These are phyloP conservation scores for Cyanoliseus patagonus DNA, from an alignment of 2,113 vertebrate species.

Conservation along the genomic window DNA sequence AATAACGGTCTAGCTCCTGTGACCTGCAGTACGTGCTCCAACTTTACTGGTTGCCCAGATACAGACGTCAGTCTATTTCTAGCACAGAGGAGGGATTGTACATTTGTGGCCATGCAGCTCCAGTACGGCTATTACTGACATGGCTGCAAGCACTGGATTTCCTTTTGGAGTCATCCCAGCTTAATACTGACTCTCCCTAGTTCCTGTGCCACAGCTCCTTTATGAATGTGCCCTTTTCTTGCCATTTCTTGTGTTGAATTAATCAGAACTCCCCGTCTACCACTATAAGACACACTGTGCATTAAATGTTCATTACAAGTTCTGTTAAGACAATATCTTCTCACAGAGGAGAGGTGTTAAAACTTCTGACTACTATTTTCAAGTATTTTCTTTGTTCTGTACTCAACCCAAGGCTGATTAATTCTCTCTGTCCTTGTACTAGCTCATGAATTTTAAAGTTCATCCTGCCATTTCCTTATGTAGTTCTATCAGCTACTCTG, in stretches of 20 bases:
- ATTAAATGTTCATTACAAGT: conserved; percentile 65
- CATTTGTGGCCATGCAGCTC: background rate
- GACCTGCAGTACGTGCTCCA: background rate
- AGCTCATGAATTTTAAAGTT: conserved; percentile 60
- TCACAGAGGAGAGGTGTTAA: conserved; percentile 55
- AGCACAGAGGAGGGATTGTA: background rate
- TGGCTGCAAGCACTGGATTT: background rate
- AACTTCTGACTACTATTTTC: conserved; percentile 57
- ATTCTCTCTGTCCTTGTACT: conserved; percentile 50
- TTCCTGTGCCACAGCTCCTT: background rate
- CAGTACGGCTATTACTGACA: background rate
- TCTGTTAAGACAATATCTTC: conserved; percentile 50
- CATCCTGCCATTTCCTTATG: conserved; percentile 24
- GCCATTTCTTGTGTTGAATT: conserved; percentile 37
- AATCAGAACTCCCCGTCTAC: conserved; percentile 36
- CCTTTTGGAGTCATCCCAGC: background rate
- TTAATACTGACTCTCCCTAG: background rate
- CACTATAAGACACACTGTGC: conserved; percentile 5
- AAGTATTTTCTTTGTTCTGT: conserved; percentile 55
- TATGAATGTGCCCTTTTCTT: conserved; percentile 6
- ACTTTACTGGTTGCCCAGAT: background rate
- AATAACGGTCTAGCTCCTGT: background rate
- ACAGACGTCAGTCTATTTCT: fast-evolving
- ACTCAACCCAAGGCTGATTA: conserved; percentile 59
- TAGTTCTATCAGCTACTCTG: background rate